phyloP scores from a whole-genome alignment of 2,113 vertebrate genomes.

The Notarius quadriscutis region DNA sequence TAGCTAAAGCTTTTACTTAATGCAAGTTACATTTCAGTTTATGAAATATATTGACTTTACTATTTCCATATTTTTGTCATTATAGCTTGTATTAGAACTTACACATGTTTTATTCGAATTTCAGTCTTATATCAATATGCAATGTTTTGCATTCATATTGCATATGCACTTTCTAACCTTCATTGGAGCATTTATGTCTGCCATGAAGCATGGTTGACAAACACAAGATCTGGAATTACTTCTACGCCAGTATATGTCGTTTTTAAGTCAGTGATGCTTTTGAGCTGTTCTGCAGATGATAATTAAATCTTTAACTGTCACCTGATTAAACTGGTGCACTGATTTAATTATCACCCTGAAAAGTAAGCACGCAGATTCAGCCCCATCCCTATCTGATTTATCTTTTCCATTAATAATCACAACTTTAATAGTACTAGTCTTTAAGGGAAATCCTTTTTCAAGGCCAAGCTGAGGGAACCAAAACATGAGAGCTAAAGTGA shows the following conservation, averaged over 20 bases:
- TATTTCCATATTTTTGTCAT: not conserved
- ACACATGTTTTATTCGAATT: not conserved
- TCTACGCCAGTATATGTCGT: constrained; percentile 3
- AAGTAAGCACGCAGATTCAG: constrained; percentile 68
- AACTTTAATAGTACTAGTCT: constrained; percentile 71
- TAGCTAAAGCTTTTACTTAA: not conserved
- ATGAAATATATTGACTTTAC: not conserved
- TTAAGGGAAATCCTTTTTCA: constrained; percentile 68
- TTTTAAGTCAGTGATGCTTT: constrained; percentile 59
- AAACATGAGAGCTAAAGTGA: constrained; percentile 21
- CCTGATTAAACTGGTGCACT: constrained; percentile 68
- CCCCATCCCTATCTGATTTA: constrained; percentile 64
- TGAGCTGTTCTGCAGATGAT: constrained; percentile 67
- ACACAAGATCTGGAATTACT: constrained; percentile 32
- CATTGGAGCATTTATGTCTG: constrained; percentile 11
- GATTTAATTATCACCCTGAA: constrained; percentile 74
- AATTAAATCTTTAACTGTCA: constrained; percentile 75
- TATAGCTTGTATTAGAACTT: not conserved
- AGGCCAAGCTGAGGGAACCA: constrained; percentile 57
- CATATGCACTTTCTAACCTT: not conserved
- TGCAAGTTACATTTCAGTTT: not conserved
- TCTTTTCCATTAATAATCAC: constrained; percentile 43
- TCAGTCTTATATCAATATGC: not conserved
- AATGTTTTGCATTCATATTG: not conserved
- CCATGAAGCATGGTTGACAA: constrained; percentile 34